Conservation (phyloP, 2,797 vertebrate genomes). For the Arremon brunneinucha region DNA sequence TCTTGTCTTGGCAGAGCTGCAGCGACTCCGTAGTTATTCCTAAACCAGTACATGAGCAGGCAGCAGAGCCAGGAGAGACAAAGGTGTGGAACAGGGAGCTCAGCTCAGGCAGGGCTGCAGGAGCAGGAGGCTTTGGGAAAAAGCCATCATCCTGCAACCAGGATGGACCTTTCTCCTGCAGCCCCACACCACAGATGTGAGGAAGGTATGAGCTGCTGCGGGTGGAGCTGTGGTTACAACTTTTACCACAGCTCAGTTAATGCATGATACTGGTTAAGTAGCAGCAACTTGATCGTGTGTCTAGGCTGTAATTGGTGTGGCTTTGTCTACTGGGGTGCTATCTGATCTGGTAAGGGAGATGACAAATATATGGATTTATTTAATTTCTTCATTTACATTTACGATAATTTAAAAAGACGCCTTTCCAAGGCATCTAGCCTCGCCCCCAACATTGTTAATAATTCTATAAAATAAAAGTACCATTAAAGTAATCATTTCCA, state of each 20-base stretch:
- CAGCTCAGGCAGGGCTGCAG: neutral
- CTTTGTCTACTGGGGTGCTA: constrained; percentile 33
- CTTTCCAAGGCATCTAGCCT: constrained; percentile 19
- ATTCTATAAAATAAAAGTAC: constrained; percentile 50
- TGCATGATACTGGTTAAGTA: neutral
- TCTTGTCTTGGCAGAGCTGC: neutral
- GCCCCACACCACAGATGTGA: neutral
- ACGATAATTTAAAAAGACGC: neutral
- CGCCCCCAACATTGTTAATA: constrained; percentile 18
- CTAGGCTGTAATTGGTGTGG: constrained; percentile 8
- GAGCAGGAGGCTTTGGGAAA: neutral
- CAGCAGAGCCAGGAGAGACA: neutral
- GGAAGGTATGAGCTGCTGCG: neutral
- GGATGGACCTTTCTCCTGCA: neutral
- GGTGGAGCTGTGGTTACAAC: neutral
- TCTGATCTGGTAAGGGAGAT: constrained; percentile 57
- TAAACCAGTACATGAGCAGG: neutral
- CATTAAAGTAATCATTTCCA: constrained; percentile 62
- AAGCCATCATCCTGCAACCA: neutral
- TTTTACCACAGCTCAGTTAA: neutral
- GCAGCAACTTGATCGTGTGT: neutral
- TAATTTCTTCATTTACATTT: constrained; percentile 56
- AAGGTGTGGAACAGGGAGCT: neutral
- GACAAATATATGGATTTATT: constrained; percentile 56
- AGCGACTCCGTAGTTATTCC: neutral